Evolutionary conservation across 2,797 vertebrate genomes (phyloP), one percentile per base, ranked within the genome.

Genomic region (Falco cherrug): DNA sequence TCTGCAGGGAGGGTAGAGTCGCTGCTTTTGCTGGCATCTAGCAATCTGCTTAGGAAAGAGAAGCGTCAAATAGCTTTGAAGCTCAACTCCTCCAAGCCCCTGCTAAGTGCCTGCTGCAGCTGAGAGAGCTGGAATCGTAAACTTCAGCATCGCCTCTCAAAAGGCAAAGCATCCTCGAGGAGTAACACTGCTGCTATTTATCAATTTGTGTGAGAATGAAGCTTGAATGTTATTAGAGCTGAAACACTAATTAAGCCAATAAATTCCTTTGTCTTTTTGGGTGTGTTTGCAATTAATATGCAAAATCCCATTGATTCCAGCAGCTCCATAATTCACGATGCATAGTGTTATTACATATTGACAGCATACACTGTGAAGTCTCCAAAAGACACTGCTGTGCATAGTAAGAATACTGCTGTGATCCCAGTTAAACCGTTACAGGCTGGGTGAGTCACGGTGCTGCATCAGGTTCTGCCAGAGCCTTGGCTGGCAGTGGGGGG

Each of bases 271-370:
- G 95, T 67, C 54, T 85, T 93, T 94, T 94, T 89, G 86, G 78
- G 89, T 71, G 87, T 79, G 75, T 93, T 96, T 90, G 81, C 81
- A 94, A 97, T 97, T 96, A 98, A 97, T 97, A 98, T 97, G 96
- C 93, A 97, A 97, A 97, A 90, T 86, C 85, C 56, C 86, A 88
- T 92, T 92, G 97, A 97, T 13, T 96, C 61, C 53, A 84, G 88
- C 74, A 93, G 74, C 73, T 90, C 91, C 65, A 48, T 92, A 93
- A 88, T 91, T 94, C 89, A 90, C 60, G 4, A 63, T 81, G 74
- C 69, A 33, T 13, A 31, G 45, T 64, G 70, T 90, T 95, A 96
- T 97, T 97, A 92, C 91, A 85, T 93, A 94, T 91, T 95, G 97
- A 95, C 1, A 2, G 73, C 2, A 8, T 85, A 65, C 59, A 74